Conservation (phyloP, 2,888 invertebrate species). For the Callinectes sapidus region DNA sequence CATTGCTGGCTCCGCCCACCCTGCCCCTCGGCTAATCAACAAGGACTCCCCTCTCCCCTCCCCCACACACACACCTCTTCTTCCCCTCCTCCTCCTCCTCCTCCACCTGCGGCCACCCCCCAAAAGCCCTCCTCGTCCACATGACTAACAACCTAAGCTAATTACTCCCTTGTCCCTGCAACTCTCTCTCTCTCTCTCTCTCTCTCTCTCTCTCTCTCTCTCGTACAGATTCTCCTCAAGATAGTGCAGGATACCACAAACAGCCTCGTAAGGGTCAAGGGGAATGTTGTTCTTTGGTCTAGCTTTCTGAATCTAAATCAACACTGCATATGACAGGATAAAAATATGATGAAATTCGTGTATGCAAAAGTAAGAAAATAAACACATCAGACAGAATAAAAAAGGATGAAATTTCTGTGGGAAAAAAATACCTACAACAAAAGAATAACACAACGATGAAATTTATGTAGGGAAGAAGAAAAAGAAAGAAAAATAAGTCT, state of each 20-base stretch:
- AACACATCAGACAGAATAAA: too few species aligned
- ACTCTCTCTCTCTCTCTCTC: constrained; percentile 24
- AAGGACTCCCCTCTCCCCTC: constrained; percentile 28
- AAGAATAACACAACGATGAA: not conserved
- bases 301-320: not conserved
- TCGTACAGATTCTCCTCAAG: too few species aligned
- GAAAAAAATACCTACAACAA: too few species aligned
- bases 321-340: not conserved
- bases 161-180: constrained; percentile 13
- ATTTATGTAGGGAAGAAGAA: not conserved
- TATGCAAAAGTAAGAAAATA: not conserved
- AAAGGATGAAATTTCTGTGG: not conserved
- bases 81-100: constrained; percentile 16
- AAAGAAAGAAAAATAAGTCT: too few species aligned
- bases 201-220: not conserved
- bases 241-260: too few species aligned
- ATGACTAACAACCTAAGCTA: not conserved
- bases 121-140: not conserved
- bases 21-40: constrained; percentile 51
- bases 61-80: not conserved
- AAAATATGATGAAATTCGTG: not conserved
- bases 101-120: not conserved
- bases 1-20: constrained; percentile 31
- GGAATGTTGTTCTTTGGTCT: too few species aligned
- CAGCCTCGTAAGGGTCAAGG: too few species aligned